Base-by-base conservation (phyloP, 2,797 vertebrate genomes). In the Acomys russatus region DNA sequence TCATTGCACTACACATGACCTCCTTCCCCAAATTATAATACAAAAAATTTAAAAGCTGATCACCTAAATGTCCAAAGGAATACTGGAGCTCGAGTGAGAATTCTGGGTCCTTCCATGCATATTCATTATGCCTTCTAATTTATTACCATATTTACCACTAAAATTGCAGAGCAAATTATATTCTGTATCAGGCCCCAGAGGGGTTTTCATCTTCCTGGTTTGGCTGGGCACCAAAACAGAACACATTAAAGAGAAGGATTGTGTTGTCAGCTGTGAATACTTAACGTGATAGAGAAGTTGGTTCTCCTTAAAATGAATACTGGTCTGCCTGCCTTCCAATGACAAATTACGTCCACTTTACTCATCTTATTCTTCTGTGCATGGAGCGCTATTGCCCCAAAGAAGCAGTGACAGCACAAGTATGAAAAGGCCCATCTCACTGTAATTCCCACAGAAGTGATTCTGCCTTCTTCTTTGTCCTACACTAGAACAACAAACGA, bases 121-220 rank as follows among this genome's bases (percentile, higher is more conserved):
- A 98, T 98, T 98, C 89, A 98, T 98, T 95, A 97, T 76, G 94
- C 33, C 80, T 61, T 97, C 79, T 97, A 98, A 98, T 98, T 98
- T 98, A 87, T 98, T 97, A 97, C 94, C 93, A 95, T 98, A 96
- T 98, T 98, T 98, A 98, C 97, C 97, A 98, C 96, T 90, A 98
- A 98, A 98, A 97, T 76, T 97, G 94, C 96, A 93, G 79, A 98
- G 97, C 76, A 97, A 98, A 98, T 98, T 97, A 97, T 96, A 96
- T 97, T 97, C 96, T 97, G 92, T 97, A 97, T 94, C 92, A 97
- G 93, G 54, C 90, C 97, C 88, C 20, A 14, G 97, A 85, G 97
- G 95, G 70, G 35, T 77, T 97, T 98, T 98, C 96, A 98, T 98
- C 97, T 98, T 94, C 94, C 93, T 94, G 94, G 23, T 83, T 98